Base-by-base conservation (phyloP, 2,797 vertebrate genomes). In the Sebastes trivittatus region DNA sequence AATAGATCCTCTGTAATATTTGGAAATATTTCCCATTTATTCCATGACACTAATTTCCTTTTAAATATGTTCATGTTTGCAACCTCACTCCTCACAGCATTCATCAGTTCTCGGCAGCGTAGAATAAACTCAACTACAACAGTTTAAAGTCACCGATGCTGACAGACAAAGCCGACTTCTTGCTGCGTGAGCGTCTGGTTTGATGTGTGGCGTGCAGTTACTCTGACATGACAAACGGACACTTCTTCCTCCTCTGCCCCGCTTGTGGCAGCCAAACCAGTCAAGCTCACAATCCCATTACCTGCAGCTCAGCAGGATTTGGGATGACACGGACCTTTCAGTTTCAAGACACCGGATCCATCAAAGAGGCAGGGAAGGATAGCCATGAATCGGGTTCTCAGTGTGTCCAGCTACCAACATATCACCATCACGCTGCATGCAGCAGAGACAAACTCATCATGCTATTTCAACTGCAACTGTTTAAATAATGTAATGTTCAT, bases 281-380 rank as follows among this genome's bases (percentile, higher is more conserved):
- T 79, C 76, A 56, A 38, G 80, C 79, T 84, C 77, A 82, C 78
- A 78, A 77, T 83, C 84, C 78, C 46, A 74, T 71, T 84, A 80
- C 69, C 74, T 69, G 74, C 72, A 72, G 78, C 82, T 84, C 81
- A 86, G 84, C 74, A 70, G 88, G 79, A 89, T 88, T 86, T 78
- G 23, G 75, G 61, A 68, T 68, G 84, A 81, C 82, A 82, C 3
- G 23, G 68, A 55, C 81, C 75, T 75, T 75, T 86, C 73, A 67
- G 63, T 38, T 80, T 82, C 38, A 83, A 83, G 73, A 84, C 67
- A 77, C 32, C 30, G 27, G 75, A 87, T 77, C 80, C 27, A 88
- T 80, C 73, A 91, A 84, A 83, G 54, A 75, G 72, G 65, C 42
- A 32, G 27, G 18, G 61, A 52, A 54, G 20, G n/a, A 61, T 9